Percentiles rank a stretch among this genome's conserved stretches.
Conservation (phyloP, 1,140 invertebrate species). For the Coptotermes formosanus region DNA sequence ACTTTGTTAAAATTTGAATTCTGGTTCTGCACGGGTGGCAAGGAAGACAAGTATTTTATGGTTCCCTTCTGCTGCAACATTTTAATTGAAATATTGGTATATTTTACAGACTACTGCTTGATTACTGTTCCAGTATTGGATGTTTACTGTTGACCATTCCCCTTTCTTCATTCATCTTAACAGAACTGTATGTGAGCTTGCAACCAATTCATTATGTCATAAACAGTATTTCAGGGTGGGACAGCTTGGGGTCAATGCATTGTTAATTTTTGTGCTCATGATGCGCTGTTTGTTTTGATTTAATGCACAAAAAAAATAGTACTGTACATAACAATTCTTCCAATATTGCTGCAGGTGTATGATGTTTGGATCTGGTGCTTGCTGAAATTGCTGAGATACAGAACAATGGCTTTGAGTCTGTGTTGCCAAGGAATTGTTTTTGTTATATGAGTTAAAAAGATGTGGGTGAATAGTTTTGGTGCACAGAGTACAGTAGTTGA, state of each 20-base stretch:
- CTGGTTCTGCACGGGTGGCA: not conserved
- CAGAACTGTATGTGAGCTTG: not conserved
- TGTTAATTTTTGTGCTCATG: conserved; percentile 30
- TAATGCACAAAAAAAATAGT: conserved; percentile 30
- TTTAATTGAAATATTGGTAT: conserved; percentile 23
- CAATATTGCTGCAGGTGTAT: conserved; percentile 12
- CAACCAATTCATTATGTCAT: not conserved
- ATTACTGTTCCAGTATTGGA: not conserved
- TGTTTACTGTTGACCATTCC: conserved; percentile 23
- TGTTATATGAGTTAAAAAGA: conserved; percentile 19
- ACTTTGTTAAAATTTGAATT: conserved; percentile 1
- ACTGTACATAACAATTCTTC: conserved; percentile 32
- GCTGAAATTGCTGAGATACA: not conserved
- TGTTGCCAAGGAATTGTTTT: conserved; percentile 27
- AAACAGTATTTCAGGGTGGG: conserved; percentile 15
- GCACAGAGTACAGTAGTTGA: conserved; percentile 22
- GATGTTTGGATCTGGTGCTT: conserved; percentile 28
- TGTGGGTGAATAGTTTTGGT: not conserved
- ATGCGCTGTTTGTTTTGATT: conserved; percentile 26
- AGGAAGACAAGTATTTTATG: conserved; percentile 27
- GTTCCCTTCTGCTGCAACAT: not conserved
- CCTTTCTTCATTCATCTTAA: conserved; percentile 20
- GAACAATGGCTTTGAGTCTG: not conserved
- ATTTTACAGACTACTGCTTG: conserved; percentile 24
- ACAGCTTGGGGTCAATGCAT: not conserved